These are phyloP conservation scores for Tubulanus polymorphus DNA, from an alignment of 2,888 invertebrate species.

Conservation along the genomic window DNA sequence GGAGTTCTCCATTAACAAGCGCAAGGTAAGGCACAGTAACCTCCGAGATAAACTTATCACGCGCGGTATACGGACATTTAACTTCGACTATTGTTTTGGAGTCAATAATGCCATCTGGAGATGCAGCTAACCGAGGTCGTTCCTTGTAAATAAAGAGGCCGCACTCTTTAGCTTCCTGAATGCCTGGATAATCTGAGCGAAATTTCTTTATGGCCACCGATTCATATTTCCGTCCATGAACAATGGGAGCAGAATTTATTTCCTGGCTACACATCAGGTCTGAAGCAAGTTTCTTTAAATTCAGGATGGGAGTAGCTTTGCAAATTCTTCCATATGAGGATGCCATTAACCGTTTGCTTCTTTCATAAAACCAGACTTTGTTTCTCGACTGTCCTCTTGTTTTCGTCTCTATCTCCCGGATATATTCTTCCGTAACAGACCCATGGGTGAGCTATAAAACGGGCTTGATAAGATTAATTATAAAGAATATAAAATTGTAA, in stretches of 20 bases:
- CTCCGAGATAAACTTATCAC: constrained; percentile 5
- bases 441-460: too few species aligned
- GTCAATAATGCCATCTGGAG: constrained; percentile 22
- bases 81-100: constrained; percentile 20
- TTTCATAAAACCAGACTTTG: constrained; percentile 9
- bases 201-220: constrained; percentile 9
- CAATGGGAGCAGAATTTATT: constrained; percentile 5
- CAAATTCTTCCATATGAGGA: constrained; percentile 20
- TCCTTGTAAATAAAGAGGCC: constrained; percentile 6
- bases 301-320: constrained; percentile 7
- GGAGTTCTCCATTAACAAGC: constrained; percentile 2
- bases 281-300: constrained; percentile 12
- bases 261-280: constrained; percentile 3
- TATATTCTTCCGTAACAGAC: constrained; percentile 1
- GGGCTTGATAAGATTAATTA: too few species aligned
- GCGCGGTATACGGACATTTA: constrained; percentile 13
- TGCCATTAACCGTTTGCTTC: constrained; percentile 18
- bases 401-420: constrained; percentile 4
- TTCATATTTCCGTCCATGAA: constrained; percentile 21
- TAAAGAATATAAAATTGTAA: too few species aligned
- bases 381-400: constrained; percentile 13
- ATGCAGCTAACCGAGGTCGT: constrained; percentile 16
- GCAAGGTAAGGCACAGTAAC: constrained; percentile 13
- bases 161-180: constrained; percentile 19
- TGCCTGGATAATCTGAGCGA: neutral